phyloP scores from a whole-genome alignment of 2,888 invertebrate species.

The Osmoderma eremita region DNA sequence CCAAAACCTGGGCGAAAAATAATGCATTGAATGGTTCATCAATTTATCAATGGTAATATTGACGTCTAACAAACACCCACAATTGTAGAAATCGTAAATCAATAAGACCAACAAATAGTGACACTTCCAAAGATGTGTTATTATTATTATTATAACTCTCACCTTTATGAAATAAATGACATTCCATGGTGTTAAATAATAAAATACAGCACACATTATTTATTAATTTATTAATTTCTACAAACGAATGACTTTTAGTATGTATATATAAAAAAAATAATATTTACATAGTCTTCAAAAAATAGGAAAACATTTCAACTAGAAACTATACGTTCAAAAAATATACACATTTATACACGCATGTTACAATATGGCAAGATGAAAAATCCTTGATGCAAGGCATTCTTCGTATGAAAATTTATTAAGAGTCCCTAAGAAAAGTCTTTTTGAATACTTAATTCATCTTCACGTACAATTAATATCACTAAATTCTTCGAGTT shows the following conservation, averaged over 20 bases:
- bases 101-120: no score
- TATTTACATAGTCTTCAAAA: slow-evolving; percentile 54
- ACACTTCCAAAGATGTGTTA: no score
- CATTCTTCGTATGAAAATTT: slow-evolving; percentile 47
- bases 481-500: slow-evolving; percentile 45
- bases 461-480: slow-evolving; percentile 38
- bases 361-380: slow-evolving; percentile 59
- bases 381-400: slow-evolving; percentile 62
- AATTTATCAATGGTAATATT: no score
- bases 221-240: slow-evolving; percentile 50
- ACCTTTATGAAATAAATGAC: no score
- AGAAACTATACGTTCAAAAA: slow-evolving; percentile 45
- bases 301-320: slow-evolving; percentile 51
- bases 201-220: slow-evolving; percentile 16
- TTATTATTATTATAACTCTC: no score
- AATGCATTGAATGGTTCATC: no score
- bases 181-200: no score
- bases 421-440: slow-evolving; percentile 33
- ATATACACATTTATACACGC: slow-evolving; percentile 30
- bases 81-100: no score
- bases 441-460: slow-evolving; percentile 44
- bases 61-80: no score
- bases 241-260: slow-evolving; percentile 54
- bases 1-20: no score
- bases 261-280: slow-evolving; percentile 48